A percentile compares a stretch with the other conserved stretches of the same genome.
Conservation (phyloP, 2,113 vertebrate genomes). For the Dasyprocta punctata region DNA sequence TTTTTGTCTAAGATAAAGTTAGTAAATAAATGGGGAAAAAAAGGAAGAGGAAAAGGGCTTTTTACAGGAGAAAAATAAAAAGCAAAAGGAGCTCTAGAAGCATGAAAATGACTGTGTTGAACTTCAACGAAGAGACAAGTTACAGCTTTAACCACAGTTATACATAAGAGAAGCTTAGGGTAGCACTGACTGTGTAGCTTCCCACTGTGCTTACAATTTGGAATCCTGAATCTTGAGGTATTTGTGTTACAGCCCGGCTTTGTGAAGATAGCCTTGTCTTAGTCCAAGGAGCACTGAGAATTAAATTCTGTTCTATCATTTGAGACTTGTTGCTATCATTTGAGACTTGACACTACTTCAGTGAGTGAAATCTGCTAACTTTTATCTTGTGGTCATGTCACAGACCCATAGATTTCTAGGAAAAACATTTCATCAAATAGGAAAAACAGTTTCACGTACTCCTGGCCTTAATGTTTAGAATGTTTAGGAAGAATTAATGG, state of each 20-base stretch:
- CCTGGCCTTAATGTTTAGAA: background rate
- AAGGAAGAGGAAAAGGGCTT: too few species aligned
- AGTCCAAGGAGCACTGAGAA: too few species aligned
- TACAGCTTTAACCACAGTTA: too few species aligned
- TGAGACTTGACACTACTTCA: background rate
- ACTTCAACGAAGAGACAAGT: too few species aligned
- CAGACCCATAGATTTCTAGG: background rate
- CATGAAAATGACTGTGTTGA: too few species aligned
- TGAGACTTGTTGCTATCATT: background rate
- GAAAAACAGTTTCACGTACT: background rate
- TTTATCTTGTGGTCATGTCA: background rate
- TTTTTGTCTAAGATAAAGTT: background rate
- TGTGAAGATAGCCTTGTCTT: too few species aligned
- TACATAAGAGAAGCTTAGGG: background rate
- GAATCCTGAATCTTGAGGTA: background rate
- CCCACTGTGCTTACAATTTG: background rate
- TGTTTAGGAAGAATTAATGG: background rate
- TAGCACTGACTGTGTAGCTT: background rate
- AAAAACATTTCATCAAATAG: background rate
- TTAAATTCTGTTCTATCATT: background rate
- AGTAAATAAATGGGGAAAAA: background rate
- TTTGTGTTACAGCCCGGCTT: background rate
- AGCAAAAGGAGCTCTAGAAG: background rate
- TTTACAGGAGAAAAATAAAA: background rate
- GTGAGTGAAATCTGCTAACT: too few species aligned